Percentiles rank a stretch among this genome's conserved stretches.
These are phyloP conservation scores for Glyphotaelius pellucidus DNA, from an alignment of 2,888 invertebrate species.

Conservation along the genomic window DNA sequence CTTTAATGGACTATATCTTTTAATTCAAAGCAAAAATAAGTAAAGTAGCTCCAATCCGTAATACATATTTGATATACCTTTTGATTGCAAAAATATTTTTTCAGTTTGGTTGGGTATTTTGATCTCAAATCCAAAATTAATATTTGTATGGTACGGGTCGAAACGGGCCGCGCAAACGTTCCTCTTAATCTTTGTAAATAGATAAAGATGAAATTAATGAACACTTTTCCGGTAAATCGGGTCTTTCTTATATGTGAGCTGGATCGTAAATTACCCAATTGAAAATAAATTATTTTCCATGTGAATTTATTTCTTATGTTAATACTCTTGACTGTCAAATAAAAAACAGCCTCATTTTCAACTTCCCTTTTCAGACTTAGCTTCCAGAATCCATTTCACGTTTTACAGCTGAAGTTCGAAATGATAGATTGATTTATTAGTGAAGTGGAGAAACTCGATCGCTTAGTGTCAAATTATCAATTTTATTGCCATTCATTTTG, in stretches of 20 bases:
- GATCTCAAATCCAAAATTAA: too few species aligned
- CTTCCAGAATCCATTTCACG: background rate
- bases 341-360: background rate
- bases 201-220: background rate
- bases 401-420: background rate
- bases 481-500: conserved; percentile 54
- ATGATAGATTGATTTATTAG: conserved; percentile 52
- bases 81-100: too few species aligned
- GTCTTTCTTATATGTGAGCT: background rate
- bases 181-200: too few species aligned
- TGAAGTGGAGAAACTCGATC: conserved; percentile 50
- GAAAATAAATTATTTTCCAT: background rate
- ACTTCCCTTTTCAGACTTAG: background rate
- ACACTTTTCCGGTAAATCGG: background rate
- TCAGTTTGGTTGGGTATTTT: too few species aligned
- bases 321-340: background rate
- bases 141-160: too few species aligned
- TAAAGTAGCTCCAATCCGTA: too few species aligned
- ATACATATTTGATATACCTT: too few species aligned
- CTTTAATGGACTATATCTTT: too few species aligned
- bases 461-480: conserved; percentile 58
- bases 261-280: background rate
- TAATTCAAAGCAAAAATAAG: too few species aligned
- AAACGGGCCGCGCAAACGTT: too few species aligned
- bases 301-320: background rate